Conservation (phyloP, 2,113 vertebrate genomes). For the Cettia cetti region DNA sequence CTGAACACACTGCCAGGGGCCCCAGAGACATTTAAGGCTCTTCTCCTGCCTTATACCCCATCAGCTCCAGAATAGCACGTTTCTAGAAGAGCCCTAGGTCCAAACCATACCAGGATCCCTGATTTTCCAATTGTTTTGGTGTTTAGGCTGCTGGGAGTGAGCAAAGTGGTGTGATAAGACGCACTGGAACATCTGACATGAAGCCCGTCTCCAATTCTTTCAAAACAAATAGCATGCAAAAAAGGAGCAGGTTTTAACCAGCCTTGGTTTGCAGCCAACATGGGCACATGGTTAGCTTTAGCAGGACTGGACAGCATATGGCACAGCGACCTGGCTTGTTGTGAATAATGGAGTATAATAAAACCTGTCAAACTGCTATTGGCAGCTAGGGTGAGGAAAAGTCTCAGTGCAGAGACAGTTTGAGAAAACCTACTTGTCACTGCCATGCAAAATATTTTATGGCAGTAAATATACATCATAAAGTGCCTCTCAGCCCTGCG, state of each 20-base stretch:
- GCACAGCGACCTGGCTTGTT: slow-evolving; percentile 59
- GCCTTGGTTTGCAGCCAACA: slow-evolving; percentile 53
- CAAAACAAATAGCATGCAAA: slow-evolving; percentile 44
- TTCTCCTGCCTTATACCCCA: neutral
- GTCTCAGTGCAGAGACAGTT: slow-evolving; percentile 9
- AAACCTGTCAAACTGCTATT: slow-evolving; percentile 62
- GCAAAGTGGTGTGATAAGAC: neutral
- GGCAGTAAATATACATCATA: neutral
- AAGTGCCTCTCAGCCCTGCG: neutral
- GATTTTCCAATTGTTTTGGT: neutral
- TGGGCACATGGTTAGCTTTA: slow-evolving; percentile 58
- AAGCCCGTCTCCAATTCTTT: neutral
- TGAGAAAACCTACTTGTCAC: slow-evolving; percentile 32
- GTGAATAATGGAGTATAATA: slow-evolving; percentile 63
- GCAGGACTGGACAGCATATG: slow-evolving; percentile 62
- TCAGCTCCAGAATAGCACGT: neutral
- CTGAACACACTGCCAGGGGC: neutral
- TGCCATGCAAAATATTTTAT: slow-evolving; percentile 25
- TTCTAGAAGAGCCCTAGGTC: neutral
- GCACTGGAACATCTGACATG: neutral
- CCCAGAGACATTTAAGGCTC: neutral
- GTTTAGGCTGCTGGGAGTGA: neutral
- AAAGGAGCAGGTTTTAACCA: slow-evolving; percentile 54
- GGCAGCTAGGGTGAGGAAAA: slow-evolving; percentile 49
- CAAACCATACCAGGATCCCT: neutral